These are phyloP conservation scores for Illadopsis cleaveri DNA, from an alignment of 2,113 vertebrate species.

Conservation along the genomic window DNA sequence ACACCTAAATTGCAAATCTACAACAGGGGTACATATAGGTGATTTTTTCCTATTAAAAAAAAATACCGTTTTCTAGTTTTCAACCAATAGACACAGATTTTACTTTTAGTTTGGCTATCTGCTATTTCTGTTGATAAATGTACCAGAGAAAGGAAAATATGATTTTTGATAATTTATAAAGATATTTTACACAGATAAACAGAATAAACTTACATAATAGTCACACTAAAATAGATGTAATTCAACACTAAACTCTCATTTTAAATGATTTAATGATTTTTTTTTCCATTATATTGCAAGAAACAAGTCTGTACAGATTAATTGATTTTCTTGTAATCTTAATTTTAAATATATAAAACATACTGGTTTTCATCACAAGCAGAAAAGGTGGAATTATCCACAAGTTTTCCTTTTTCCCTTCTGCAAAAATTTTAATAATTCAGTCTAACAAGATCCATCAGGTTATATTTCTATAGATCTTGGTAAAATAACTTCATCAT, in stretches of 20 bases:
- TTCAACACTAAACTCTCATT: slow-evolving; percentile 17
- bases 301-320: neutral
- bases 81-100: neutral
- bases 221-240: slow-evolving; percentile 1
- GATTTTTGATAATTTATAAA: slow-evolving; percentile 15
- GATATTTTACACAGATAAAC: slow-evolving; percentile 30
- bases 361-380: neutral
- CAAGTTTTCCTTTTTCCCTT: neutral
- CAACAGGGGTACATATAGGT: neutral
- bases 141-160: slow-evolving; percentile 13
- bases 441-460: slow-evolving; percentile 4
- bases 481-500: neutral
- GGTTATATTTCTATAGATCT: neutral
- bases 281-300: neutral
- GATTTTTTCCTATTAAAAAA: neutral
- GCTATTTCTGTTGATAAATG: slow-evolving; percentile 19
- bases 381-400: neutral
- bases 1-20: neutral
- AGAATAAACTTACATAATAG: neutral
- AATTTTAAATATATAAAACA: slow-evolving; percentile 11
- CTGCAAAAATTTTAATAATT: slow-evolving; percentile 17
- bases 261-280: neutral
- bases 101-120: neutral
- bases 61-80: neutral
- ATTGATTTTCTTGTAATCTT: neutral